Percentiles rank a stretch among this genome's conserved stretches.
Evolutionary conservation across 2,113 vertebrate species (phyloP).

Genomic region (Notechis scutatus): DNA sequence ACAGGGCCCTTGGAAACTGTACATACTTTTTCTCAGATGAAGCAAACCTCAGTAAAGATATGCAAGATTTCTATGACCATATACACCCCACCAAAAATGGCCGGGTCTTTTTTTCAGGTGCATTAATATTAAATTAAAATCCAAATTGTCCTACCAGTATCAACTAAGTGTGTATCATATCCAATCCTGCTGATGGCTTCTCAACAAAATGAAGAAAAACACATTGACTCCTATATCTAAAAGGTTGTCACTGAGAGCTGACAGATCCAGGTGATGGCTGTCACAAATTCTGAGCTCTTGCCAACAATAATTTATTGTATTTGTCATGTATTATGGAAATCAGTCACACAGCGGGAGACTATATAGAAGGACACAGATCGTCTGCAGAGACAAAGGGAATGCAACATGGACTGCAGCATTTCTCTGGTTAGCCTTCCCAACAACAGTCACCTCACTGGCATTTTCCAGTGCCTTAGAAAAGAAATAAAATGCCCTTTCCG

Average conservation of each 20-base stretch:
- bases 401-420: background rate
- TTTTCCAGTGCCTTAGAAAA: background rate
- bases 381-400: slow-evolving; percentile 8
- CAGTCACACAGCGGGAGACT: background rate
- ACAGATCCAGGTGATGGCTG: background rate
- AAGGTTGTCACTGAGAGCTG: slow-evolving; percentile 9
- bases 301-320: slow-evolving; percentile 14
- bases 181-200: background rate
- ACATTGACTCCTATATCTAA: background rate
- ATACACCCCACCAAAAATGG: background rate
- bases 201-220: background rate
- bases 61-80: background rate
- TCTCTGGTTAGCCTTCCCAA: background rate
- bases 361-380: slow-evolving; percentile 7
- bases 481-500: background rate
- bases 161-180: background rate
- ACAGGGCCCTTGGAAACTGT: background rate
- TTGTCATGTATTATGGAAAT: slow-evolving; percentile 32
- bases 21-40: background rate
- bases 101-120: background rate
- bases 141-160: background rate
- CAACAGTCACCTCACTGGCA: background rate
- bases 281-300: background rate
- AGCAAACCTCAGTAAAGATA: background rate
- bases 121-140: background rate